Evolutionary conservation across 2,113 vertebrate genomes (phyloP).

Genomic region (Corythoichthys haematopterus): DNA sequence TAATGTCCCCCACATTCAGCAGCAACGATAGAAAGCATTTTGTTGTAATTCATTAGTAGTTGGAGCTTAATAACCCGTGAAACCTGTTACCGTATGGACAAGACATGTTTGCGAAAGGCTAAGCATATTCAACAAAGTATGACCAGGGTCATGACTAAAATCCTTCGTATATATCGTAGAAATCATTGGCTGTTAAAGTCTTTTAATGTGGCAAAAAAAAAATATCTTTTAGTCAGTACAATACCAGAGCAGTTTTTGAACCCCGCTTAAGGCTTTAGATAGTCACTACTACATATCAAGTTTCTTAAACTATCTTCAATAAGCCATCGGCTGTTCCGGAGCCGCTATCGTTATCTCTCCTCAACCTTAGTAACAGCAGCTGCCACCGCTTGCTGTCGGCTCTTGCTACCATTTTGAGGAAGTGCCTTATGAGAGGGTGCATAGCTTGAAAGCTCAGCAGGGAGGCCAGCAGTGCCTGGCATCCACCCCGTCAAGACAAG

Average conservation of each 20-base stretch:
- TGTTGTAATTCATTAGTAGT: too few relatives aligned
- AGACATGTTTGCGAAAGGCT: slow-evolving; percentile 35
- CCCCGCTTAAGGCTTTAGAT: slow-evolving; percentile 8
- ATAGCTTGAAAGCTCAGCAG: slow-evolving; percentile 23
- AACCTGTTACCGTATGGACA: too few relatives aligned
- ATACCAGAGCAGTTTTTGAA: slow-evolving; percentile 29
- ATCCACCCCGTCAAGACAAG: slow-evolving; percentile 22
- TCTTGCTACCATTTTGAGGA: slow-evolving; percentile 29
- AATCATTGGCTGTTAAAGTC: slow-evolving; percentile 49
- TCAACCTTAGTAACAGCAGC: neutral
- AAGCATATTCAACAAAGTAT: slow-evolving; percentile 43
- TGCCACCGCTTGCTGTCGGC: slow-evolving; percentile 16
- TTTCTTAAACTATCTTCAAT: slow-evolving; percentile 20
- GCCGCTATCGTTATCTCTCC: neutral
- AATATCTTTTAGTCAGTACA: slow-evolving; percentile 28
- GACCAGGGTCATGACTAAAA: slow-evolving; percentile 41
- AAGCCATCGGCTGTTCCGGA: slow-evolving; percentile 5
- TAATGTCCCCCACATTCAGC: too few relatives aligned
- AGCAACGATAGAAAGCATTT: too few relatives aligned
- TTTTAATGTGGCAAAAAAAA: slow-evolving; percentile 40
- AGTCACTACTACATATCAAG: slow-evolving; percentile 3
- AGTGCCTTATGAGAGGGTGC: slow-evolving; percentile 22
- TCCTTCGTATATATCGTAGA: slow-evolving; percentile 8
- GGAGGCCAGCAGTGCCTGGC: slow-evolving; percentile 16
- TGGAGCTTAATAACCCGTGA: too few relatives aligned